phyloP scores from a whole-genome alignment of 2,888 invertebrate species.

The Morpho deidamia region DNA sequence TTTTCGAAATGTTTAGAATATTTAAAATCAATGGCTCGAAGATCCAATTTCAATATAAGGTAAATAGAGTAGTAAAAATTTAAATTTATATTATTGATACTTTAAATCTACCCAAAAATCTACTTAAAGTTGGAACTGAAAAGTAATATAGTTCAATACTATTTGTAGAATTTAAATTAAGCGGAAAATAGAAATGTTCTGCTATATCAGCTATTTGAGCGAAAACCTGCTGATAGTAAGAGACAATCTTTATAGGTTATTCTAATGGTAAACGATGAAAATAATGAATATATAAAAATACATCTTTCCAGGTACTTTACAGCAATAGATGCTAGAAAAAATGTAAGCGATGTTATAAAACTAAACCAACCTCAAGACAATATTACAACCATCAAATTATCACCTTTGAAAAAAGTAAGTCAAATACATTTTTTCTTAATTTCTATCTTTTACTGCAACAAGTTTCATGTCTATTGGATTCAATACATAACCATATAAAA shows the following conservation, averaged over 20 bases:
- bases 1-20: constrained; percentile 6
- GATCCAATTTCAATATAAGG: constrained; percentile 4
- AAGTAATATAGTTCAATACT: too few relatives aligned
- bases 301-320: constrained; percentile 12
- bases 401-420: constrained; percentile 2
- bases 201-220: too few relatives aligned
- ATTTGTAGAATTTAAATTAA: too few relatives aligned
- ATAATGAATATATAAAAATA: background rate
- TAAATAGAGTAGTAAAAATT: background rate
- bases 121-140: too few relatives aligned
- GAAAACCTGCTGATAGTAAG: too few relatives aligned
- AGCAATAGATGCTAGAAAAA: constrained; percentile 4
- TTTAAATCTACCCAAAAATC: background rate
- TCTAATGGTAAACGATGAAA: too few relatives aligned
- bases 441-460: too few relatives aligned
- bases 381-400: constrained; percentile 4
- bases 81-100: background rate
- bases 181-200: too few relatives aligned
- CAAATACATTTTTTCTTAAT: too few relatives aligned
- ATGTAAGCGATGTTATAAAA: background rate
- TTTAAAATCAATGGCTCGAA: background rate
- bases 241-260: too few relatives aligned
- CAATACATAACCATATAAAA: background rate
- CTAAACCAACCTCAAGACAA: background rate
- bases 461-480: too few relatives aligned